phyloP scores from a whole-genome alignment of 2,888 invertebrate species.

The Cylindroiulus punctatus region DNA sequence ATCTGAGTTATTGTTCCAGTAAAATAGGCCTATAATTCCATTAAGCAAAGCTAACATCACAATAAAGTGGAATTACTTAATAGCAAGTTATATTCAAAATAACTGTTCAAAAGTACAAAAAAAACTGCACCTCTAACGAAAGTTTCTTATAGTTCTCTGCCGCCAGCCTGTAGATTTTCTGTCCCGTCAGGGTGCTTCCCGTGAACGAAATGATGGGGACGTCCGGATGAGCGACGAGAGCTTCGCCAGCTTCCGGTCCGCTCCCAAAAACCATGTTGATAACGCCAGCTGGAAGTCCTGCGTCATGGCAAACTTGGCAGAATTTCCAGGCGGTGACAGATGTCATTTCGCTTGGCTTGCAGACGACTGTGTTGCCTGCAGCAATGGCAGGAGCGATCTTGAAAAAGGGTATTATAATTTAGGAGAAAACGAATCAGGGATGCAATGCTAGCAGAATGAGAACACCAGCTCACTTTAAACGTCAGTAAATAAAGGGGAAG shows the following conservation, averaged over 20 bases:
- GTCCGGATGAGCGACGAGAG: slow-evolving; percentile 68
- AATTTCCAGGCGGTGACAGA: slow-evolving; percentile 70
- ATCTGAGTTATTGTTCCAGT: no score
- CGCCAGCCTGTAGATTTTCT: slow-evolving; percentile 64
- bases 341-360: slow-evolving; percentile 71
- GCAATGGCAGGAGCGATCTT: slow-evolving; percentile 68
- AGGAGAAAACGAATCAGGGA: no score
- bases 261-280: slow-evolving; percentile 70
- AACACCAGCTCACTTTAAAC: slow-evolving; percentile 66
- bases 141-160: slow-evolving; percentile 68
- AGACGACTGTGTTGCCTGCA: slow-evolving; percentile 69
- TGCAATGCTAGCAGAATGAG: background rate
- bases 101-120: background rate
- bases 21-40: no score
- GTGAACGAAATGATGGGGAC: slow-evolving; percentile 70
- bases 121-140: slow-evolving; percentile 68
- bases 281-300: slow-evolving; percentile 70
- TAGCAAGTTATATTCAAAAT: no score
- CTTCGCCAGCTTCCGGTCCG: slow-evolving; percentile 68
- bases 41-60: no score
- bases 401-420: background rate
- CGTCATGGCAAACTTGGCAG: slow-evolving; percentile 67
- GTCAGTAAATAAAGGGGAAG: slow-evolving; percentile 70
- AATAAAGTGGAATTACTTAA: no score
- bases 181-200: slow-evolving; percentile 69